phyloP scores from a whole-genome alignment of 2,888 invertebrate species.

The Micoletzkya japonica region DNA sequence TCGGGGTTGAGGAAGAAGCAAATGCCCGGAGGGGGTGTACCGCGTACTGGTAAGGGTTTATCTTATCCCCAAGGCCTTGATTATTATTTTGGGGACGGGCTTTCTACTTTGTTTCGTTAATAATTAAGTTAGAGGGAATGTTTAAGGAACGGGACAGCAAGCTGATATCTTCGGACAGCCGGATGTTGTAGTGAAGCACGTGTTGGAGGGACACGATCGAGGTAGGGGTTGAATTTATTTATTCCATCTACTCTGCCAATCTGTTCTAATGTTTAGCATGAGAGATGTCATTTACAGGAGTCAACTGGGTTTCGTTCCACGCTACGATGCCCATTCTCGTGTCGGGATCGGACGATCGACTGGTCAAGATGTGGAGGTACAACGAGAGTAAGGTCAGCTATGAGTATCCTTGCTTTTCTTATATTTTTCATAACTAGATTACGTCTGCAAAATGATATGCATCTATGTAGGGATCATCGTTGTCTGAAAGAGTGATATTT shows the following conservation, averaged over 20 bases:
- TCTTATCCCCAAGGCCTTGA: conserved; percentile 26
- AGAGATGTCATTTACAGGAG: conserved; percentile 71
- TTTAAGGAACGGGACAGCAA: conserved; percentile 64
- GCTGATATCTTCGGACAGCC: conserved; percentile 88
- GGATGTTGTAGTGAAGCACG: conserved; percentile 65
- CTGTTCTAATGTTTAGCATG: conserved; percentile 1
- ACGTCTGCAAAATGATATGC: background rate
- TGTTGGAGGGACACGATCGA: conserved; percentile 80
- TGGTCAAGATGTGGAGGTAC: conserved; percentile 90
- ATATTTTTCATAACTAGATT: background rate
- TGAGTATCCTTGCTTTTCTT: too few species aligned
- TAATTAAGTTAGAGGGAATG: background rate
- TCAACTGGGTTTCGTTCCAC: conserved; percentile 98
- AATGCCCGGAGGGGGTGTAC: conserved; percentile 87
- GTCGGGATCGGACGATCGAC: conserved; percentile 97
- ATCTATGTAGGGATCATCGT: background rate
- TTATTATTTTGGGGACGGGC: background rate
- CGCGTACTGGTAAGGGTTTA: conserved; percentile 51
- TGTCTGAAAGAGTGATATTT: background rate
- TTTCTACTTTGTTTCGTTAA: background rate
- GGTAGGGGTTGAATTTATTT: conserved; percentile 35
- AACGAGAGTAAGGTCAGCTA: conserved; percentile 78
- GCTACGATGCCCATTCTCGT: conserved; percentile 89
- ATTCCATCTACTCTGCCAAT: background rate
- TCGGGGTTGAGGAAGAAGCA: conserved; percentile 78